Conservation (phyloP, 2,888 invertebrate species). For the Corythucha ciliata region DNA sequence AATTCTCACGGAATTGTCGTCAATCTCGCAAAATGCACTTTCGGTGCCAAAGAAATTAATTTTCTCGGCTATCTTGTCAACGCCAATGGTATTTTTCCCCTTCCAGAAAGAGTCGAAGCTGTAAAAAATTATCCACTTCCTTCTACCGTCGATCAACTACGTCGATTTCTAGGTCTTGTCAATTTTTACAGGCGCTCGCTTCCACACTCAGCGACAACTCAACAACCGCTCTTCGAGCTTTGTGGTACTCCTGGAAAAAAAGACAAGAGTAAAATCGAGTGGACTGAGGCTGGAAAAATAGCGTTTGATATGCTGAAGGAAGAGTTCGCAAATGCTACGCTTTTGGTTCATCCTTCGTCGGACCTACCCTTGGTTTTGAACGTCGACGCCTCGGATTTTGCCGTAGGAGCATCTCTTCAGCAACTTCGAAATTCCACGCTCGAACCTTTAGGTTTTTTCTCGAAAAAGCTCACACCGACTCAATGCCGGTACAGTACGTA, state of each 20-base stretch:
- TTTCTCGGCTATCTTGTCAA: no score
- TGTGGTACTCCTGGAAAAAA: conserved; percentile 22
- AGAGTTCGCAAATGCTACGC: conserved; percentile 35
- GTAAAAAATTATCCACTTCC: conserved; percentile 34
- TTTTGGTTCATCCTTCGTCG: conserved; percentile 38
- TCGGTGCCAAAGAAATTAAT: conserved; percentile 32
- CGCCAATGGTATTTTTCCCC: conserved; percentile 36
- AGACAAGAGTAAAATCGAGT: conserved; percentile 32
- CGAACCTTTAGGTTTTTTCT: conserved; percentile 29
- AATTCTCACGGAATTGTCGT: conserved; percentile 36
- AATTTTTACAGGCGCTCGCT: conserved; percentile 29
- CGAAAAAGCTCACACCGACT: conserved; percentile 17
- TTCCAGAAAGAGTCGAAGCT: conserved; percentile 37
- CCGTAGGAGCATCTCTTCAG: conserved; percentile 41
- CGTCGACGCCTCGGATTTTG: conserved; percentile 40
- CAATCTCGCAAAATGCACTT: conserved; percentile 38
- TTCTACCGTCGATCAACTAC: conserved; percentile 20
- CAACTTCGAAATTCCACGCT: conserved; percentile 31
- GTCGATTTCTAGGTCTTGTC: conserved; percentile 28
- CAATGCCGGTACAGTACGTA: conserved; percentile 25
- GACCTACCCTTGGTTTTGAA: conserved; percentile 36
- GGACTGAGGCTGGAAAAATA: conserved; percentile 29
- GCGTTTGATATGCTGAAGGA: conserved; percentile 37
- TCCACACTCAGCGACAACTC: conserved; percentile 19
- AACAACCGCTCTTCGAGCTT: conserved; percentile 19